Conservation (phyloP, 2,888 invertebrate species). For the Cheilosia urbana region DNA sequence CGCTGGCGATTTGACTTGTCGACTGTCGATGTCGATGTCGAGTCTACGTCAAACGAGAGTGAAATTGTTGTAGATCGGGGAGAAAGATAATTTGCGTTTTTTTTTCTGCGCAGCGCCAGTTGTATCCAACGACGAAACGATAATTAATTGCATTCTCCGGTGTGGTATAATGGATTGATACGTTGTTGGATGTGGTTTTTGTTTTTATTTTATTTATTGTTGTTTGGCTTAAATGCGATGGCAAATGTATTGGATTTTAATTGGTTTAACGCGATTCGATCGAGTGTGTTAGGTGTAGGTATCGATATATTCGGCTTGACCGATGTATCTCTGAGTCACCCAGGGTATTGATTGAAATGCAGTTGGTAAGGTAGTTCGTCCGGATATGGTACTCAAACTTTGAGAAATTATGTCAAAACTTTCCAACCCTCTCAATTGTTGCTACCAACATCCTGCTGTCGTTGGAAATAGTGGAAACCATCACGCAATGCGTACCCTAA, state of each 20-base stretch:
- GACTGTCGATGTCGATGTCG: neutral
- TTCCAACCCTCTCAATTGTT: no score
- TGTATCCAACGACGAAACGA: neutral
- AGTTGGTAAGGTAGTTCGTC: neutral
- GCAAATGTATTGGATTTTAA: slow-evolving; percentile 38
- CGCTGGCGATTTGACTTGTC: no score
- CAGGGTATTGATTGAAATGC: neutral
- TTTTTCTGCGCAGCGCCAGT: neutral
- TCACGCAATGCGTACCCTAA: slow-evolving; percentile 11
- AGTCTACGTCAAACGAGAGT: neutral
- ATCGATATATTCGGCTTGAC: neutral
- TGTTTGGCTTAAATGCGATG: slow-evolving; percentile 1
- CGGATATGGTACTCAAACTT: no score
- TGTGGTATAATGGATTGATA: slow-evolving; percentile 20
- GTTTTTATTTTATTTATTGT: neutral
- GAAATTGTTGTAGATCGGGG: neutral
- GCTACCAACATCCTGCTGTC: no score
- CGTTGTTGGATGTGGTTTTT: neutral
- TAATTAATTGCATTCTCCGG: slow-evolving; percentile 41
- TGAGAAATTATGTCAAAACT: no score
- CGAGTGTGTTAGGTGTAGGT: neutral
- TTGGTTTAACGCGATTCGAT: slow-evolving; percentile 3
- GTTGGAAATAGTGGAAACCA: neutral
- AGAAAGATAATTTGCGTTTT: slow-evolving; percentile 14
- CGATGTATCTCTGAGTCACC: slow-evolving; percentile 6